Evolutionary conservation across 35 echinoderm and acorn worm species (phyloP), one percentile per base, ranked within the genome.

Genomic region (Nesometra sesokonis): DNA sequence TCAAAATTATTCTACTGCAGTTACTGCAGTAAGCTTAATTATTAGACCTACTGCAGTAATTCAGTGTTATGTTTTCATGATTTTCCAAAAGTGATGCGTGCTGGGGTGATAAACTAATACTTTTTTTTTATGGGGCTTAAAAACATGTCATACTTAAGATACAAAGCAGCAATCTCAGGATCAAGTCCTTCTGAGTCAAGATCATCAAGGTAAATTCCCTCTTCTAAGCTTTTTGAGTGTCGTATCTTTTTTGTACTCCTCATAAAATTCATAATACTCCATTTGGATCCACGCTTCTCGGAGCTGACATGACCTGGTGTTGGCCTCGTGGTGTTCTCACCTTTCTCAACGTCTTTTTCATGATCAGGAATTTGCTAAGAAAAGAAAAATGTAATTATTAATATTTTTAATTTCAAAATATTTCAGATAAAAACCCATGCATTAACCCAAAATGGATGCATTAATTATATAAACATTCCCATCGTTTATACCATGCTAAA

Each of bases 131-230:
- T n/a, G n/a, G n/a, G n/a, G n/a, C n/a, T n/a, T n/a, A 43, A 43
- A 4, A 43, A 43, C 39, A 43, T 7, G 39, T 15, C 4, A 7
- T 67, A 67, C 52, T 35, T 34, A 11, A 83, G 37, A 84, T 99
- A 99, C 47, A 99, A 34, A 9, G 95, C 94, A 79, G 93, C 93
- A 33, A 98, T 92, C 67, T 98, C 95, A 3, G 94, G 95, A 46
- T 98, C 95, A 17, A 98, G 78, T 57, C 84, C 92, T n/a, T 98
- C 95, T 0, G 90, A 93, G 13, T 92, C 90, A 23, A 98, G 77
- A 37, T 98, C 95, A 43, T 98, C 93, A 8, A 98, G 87, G 78
- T 99, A 99, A 86, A 99, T 99, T 0, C 95, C 95, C 35, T 84
- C 83, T 35, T 95, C 88, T 34, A 52, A 84, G 0, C 77, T 90